A percentile compares a stretch with the other conserved stretches of the same genome.
These are phyloP conservation scores for Crypturellus tataupa DNA, from an alignment of 2,797 vertebrate genomes.

Conservation along the genomic window DNA sequence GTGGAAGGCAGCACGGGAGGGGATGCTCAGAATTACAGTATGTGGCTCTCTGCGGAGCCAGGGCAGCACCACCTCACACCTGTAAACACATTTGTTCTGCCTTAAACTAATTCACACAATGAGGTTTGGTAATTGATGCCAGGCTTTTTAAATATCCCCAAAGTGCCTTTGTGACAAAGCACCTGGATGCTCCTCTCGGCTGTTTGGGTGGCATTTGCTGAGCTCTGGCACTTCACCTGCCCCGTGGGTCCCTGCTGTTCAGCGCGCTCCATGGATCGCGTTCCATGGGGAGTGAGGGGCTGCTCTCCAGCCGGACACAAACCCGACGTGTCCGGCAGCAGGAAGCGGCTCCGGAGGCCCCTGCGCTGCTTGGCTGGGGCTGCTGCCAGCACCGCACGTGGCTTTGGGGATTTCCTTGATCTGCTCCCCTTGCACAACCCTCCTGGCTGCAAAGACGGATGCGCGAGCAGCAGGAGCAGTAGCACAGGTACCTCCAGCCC, in stretches of 20 bases:
- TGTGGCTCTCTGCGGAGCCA: too few species aligned
- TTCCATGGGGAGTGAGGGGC: neutral
- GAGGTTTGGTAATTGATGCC: neutral
- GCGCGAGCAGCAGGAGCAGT: accelerated
- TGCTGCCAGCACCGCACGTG: too few species aligned
- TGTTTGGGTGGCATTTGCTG: neutral
- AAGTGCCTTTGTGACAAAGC: neutral
- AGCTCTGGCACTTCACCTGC: accelerated
- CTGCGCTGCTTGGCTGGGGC: neutral
- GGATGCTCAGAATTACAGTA: too few species aligned
- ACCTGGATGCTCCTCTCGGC: too few species aligned
- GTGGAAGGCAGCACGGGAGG: too few species aligned
- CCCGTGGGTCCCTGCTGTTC: neutral
- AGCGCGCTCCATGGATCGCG: neutral
- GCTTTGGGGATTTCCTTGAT: too few species aligned
- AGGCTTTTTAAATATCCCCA: neutral
- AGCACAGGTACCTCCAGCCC: neutral
- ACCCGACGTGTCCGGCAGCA: neutral
- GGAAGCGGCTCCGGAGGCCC: neutral
- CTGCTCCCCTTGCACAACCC: neutral
- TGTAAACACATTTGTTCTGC: neutral
- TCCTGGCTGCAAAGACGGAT: neutral
- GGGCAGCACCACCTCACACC: too few species aligned
- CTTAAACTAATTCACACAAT: neutral
- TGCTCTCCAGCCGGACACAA: neutral